Evolutionary conservation across 2,888 invertebrate species (phyloP), one percentile per base, ranked within the genome.

Genomic region (Dromius quadrimaculatus): DNA sequence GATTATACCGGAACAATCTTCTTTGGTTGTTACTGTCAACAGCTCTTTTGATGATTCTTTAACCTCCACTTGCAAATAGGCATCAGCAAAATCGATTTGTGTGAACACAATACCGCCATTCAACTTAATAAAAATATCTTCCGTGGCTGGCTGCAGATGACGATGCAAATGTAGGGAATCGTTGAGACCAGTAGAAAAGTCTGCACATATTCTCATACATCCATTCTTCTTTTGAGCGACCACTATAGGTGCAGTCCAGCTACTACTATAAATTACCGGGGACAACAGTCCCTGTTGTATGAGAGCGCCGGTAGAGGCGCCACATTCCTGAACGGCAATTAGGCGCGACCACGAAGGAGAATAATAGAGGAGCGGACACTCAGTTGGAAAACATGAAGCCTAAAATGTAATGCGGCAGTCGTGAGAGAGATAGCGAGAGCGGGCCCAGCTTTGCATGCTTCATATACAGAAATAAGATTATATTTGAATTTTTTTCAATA

Each of bases 131-230:
- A 70, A 69, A n/a, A 65, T 71, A 9, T 62, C 64, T 45, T 73
- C 72, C 6, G 69, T 47, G 69, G 50, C 63, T 3, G 72, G 73
- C 23, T 72, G 66, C 9, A 65, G 66, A 32, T 72, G 75, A 11
- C 66, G 63, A 59, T 76, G 72, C 9, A 74, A 20, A 62, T 38
- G 65, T 22, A 73, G 38, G 4, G 72, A 62, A 4, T 62, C 50
- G 19, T 72, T 73, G 9, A 72, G 45, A 1, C 71, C 71, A 32
- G 71, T 72, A 6, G 71, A 69, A 59, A 69, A 71, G 66, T 73
- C 71, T 11, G 69, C 72, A 23, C 73, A 72, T 15, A 73, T 41
- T 1, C 73, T 38, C 1, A 73, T 28, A 28, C 3, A 5, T 5
- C 28, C 8, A 28, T 28, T 28, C 3, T 3, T 8, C 8, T 28